phyloP scores from a whole-genome alignment of 2,888 invertebrate genomes.

The Drosophila pseudotakahashii region DNA sequence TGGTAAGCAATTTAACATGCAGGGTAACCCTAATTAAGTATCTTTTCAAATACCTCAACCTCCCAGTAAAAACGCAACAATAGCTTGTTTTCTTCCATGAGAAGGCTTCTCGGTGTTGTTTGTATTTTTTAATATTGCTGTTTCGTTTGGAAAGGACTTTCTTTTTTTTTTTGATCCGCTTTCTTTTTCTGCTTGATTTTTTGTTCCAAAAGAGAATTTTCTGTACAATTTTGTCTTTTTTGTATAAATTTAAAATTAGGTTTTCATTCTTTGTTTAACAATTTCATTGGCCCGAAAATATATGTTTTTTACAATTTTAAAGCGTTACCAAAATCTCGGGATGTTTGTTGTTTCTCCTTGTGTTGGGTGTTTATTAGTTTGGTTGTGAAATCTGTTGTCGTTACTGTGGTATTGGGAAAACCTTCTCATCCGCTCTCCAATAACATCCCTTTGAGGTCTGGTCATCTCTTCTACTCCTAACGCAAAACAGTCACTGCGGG shows the following conservation, averaged over 20 bases:
- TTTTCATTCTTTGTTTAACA: conserved; percentile 50
- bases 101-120: conserved; percentile 76
- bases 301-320: conserved; percentile 50
- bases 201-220: conserved; percentile 52
- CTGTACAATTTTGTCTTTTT: conserved; percentile 39
- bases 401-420: conserved; percentile 53
- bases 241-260: conserved; percentile 54
- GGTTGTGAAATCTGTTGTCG: conserved; percentile 37
- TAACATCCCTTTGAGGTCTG: conserved; percentile 49
- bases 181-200: conserved; percentile 56
- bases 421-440: conserved; percentile 65
- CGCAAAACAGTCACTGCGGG: conserved; percentile 66
- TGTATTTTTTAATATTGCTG: conserved; percentile 53
- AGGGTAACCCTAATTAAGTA: no score
- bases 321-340: conserved; percentile 50
- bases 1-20: no score
- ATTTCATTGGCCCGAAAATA: conserved; percentile 69
- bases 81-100: conserved; percentile 61
- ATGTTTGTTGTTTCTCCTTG: conserved; percentile 29
- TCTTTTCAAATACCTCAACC: no score
- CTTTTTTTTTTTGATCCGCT: conserved; percentile 44
- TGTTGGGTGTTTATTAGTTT: conserved; percentile 33
- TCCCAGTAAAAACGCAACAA: conserved; percentile 29
- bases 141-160: conserved; percentile 46
- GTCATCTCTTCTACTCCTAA: conserved; percentile 47